Conservation (phyloP, 2,113 vertebrate genomes). For the Vimba vimba region DNA sequence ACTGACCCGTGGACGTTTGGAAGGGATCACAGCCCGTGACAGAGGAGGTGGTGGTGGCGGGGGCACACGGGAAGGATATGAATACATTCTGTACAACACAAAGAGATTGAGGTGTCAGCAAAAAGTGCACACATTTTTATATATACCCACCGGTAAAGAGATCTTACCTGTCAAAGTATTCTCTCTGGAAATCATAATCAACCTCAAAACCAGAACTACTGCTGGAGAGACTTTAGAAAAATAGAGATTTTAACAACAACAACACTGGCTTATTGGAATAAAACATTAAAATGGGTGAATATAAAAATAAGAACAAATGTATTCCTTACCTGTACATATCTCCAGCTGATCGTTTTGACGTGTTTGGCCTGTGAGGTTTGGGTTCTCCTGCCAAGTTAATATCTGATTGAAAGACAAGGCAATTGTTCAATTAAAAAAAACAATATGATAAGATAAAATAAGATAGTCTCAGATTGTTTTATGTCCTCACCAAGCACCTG, state of each 20-base stretch:
- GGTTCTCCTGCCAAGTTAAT: constrained; percentile 91
- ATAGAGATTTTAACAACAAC: not conserved
- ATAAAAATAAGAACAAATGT: not conserved
- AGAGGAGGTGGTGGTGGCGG: constrained; percentile 82
- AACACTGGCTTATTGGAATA: not conserved
- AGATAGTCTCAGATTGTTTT: not conserved
- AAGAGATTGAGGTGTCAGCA: not conserved
- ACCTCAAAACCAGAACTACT: constrained; percentile 85
- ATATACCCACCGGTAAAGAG: not conserved
- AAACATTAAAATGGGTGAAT: not conserved
- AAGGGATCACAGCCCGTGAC: constrained; percentile 82
- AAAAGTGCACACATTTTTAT: not conserved
- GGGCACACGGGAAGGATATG: constrained; percentile 80
- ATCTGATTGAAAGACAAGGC: constrained; percentile 69
- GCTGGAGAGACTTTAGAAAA: constrained; percentile 38
- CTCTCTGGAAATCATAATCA: constrained; percentile 89
- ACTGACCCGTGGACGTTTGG: constrained; percentile 85
- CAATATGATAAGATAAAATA: not conserved
- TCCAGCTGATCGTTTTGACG: constrained; percentile 85
- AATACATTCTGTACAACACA: constrained; percentile 77
- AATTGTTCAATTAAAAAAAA: not conserved
- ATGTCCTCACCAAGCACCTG: constrained; percentile 79
- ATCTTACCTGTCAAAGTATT: constrained; percentile 88
- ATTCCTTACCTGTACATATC: constrained; percentile 87
- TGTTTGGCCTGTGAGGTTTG: constrained; percentile 87